A percentile compares a stretch with the other conserved stretches of the same genome.
Conservation (phyloP, 2,797 vertebrate species). For the Philypnodon macrostomus region DNA sequence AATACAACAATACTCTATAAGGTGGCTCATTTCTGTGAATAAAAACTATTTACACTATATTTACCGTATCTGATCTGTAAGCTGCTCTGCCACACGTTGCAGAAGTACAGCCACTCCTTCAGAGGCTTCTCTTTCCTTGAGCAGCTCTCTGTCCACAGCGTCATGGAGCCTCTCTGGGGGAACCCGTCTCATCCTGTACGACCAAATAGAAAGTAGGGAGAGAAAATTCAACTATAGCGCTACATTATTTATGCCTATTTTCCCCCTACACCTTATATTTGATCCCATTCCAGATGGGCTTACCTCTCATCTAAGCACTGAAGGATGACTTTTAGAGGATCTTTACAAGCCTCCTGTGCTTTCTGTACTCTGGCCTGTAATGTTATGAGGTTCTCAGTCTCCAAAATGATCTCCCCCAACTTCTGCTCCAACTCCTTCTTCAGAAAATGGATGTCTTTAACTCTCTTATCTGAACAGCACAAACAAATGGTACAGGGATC, state of each 20-base stretch:
- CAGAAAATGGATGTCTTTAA: constrained; percentile 85
- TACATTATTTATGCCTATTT: no score
- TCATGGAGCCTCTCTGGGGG: constrained; percentile 82
- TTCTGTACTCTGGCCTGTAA: constrained; percentile 78
- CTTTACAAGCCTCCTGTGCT: constrained; percentile 78
- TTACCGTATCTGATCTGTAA: constrained; percentile 86
- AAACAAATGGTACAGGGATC: not conserved
- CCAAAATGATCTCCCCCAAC: constrained; percentile 79
- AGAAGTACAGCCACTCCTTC: constrained; percentile 77
- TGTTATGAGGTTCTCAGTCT: constrained; percentile 76
- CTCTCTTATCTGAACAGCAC: constrained; percentile 80
- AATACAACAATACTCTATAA: constrained; percentile 12
- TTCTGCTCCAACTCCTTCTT: constrained; percentile 84
- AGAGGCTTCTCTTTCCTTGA: constrained; percentile 82
- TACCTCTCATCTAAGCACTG: constrained; percentile 86
- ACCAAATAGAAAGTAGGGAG: not conserved
- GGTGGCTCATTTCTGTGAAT: not conserved
- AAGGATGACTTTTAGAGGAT: constrained; percentile 75
- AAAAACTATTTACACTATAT: not conserved
- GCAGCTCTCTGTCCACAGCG: constrained; percentile 81
- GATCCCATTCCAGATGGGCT: not conserved
- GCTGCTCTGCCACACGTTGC: constrained; percentile 80
- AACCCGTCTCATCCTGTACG: constrained; percentile 76
- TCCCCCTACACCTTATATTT: no score
- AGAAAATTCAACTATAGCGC: no score